Evolutionary conservation across 1,140 invertebrate genomes (phyloP).

Genomic region (Antheraea mylitta): DNA sequence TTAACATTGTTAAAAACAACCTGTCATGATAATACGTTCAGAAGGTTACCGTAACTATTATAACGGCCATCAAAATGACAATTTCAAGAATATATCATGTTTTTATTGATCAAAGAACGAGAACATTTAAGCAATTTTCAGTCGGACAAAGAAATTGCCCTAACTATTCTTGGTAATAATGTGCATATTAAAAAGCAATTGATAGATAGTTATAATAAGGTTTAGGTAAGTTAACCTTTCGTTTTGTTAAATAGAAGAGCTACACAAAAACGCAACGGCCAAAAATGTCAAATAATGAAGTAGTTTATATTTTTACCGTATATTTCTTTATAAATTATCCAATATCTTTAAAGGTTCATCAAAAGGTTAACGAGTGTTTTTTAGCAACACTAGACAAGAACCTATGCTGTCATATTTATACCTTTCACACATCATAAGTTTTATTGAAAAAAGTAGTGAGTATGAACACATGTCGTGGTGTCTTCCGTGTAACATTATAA

Average conservation of each 20-base stretch:
- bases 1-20: too few relatives aligned
- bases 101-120: neutral
- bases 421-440: neutral
- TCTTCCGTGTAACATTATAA: slow-evolving; percentile 1
- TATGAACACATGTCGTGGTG: neutral
- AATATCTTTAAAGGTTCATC: neutral
- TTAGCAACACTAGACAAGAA: neutral
- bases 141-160: neutral
- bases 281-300: neutral
- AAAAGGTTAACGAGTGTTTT: neutral
- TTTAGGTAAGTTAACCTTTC: neutral
- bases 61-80: neutral
- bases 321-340: neutral
- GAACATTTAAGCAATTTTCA: neutral
- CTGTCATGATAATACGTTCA: too few relatives aligned
- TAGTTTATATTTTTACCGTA: neutral
- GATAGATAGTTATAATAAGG: neutral
- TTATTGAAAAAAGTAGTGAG: neutral
- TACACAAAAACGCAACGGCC: neutral
- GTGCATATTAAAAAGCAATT: neutral
- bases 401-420: neutral
- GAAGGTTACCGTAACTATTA: neutral
- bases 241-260: neutral
- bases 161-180: neutral
- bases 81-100: neutral